Evolutionary conservation across 2,113 vertebrate genomes (phyloP).

Genomic region (Sylvilagus bachmani): DNA sequence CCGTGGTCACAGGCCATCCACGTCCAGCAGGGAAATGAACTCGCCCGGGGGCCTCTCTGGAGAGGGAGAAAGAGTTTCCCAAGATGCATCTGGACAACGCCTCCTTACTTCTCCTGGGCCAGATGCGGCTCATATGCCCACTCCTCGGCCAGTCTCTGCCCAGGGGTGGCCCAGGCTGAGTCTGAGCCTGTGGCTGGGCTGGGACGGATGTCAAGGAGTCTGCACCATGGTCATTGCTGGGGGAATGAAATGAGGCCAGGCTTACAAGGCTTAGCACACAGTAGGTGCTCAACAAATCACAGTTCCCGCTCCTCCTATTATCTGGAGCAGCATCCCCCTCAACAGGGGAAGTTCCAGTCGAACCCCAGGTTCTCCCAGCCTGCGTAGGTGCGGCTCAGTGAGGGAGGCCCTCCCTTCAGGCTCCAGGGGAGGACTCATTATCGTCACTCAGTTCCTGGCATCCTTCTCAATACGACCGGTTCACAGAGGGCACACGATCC

Average conservation of each 20-base stretch:
- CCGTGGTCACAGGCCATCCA: neutral
- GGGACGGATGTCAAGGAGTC: neutral
- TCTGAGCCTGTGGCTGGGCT: neutral
- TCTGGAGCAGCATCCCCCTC: neutral
- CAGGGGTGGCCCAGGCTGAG: neutral
- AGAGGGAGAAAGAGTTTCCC: neutral
- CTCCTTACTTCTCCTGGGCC: neutral
- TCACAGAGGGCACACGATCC: neutral
- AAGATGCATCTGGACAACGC: neutral
- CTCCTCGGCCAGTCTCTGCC: neutral
- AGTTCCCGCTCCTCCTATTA: no score
- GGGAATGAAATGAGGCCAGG: neutral
- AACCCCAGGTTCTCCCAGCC: no score
- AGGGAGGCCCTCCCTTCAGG: no score
- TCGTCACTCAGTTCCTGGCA: neutral
- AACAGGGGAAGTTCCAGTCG: no score
- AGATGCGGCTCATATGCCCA: neutral
- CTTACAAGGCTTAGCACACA: neutral
- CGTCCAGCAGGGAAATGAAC: neutral
- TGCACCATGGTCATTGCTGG: no score
- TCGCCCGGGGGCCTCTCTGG: neutral
- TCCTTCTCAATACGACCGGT: neutral
- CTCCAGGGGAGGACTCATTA: neutral
- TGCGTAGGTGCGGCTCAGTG: no score
- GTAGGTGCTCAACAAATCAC: no score